Percentiles rank a stretch among this genome's conserved stretches.
Conservation (phyloP, 2,888 invertebrate genomes). For the Cephus nigrinus region DNA sequence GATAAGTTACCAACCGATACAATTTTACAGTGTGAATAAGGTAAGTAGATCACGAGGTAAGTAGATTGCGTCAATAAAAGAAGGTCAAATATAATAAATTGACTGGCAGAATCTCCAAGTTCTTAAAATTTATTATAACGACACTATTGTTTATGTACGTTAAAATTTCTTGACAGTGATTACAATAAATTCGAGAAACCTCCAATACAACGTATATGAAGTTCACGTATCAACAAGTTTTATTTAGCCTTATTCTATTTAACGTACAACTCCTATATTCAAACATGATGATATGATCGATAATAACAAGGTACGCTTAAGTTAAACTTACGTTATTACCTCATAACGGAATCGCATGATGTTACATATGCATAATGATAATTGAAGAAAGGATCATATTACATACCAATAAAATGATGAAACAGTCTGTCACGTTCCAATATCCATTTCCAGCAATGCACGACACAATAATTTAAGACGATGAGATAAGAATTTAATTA, state of each 20-base stretch:
- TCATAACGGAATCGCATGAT: neutral
- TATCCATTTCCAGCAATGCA: no score
- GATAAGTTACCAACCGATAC: neutral
- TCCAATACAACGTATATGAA: neutral
- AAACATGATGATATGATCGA: constrained; percentile 18
- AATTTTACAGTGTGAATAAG: neutral
- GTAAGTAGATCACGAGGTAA: neutral
- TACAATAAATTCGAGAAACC: no score
- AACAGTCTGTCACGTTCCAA: neutral
- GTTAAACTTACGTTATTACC: neutral
- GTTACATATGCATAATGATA: neutral
- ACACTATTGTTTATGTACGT: no score
- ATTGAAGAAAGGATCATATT: neutral
- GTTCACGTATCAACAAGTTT: constrained; percentile 50
- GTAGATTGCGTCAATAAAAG: neutral
- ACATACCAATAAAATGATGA: neutral
- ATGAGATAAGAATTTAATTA: no score
- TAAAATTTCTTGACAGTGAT: no score
- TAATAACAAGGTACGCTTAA: constrained; percentile 26
- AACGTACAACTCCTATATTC: constrained; percentile 57
- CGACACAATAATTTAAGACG: no score
- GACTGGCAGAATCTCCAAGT: neutral
- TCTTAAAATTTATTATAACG: neutral
- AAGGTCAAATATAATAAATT: neutral
- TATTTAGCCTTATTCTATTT: constrained; percentile 53